Conservation (phyloP, 2,797 vertebrate species). For the Psittacula echo region DNA sequence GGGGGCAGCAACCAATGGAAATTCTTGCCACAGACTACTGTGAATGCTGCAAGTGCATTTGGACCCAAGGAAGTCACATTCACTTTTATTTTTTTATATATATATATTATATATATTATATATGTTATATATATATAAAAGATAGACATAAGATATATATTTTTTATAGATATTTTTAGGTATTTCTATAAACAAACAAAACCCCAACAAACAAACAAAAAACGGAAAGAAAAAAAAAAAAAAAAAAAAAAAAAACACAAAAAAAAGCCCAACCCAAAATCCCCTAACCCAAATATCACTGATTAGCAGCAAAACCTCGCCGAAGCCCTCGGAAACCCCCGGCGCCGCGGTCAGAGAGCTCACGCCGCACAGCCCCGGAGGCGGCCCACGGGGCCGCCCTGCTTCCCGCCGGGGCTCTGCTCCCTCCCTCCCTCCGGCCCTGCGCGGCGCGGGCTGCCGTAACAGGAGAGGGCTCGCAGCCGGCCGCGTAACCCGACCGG, state of each 20-base stretch:
- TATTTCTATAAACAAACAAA: background rate
- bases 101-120: too few species aligned
- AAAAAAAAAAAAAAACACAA: too few species aligned
- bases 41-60: background rate
- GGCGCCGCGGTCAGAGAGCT: background rate
- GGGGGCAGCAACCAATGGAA: background rate
- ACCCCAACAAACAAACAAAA: too few species aligned
- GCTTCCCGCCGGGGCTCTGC: background rate
- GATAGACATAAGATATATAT: too few species aligned
- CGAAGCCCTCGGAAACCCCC: background rate
- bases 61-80: background rate
- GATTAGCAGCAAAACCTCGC: background rate
- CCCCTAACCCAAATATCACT: background rate
- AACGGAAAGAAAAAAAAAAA: too few species aligned
- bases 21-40: background rate
- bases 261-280: background rate
- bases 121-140: too few species aligned
- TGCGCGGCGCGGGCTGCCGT: background rate
- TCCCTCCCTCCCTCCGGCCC: background rate
- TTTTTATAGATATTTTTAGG: too few species aligned
- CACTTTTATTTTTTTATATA: background rate
- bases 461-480: constrained; percentile 8
- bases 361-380: background rate
- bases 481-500: constrained; percentile 23
- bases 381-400: background rate